Percentiles rank a stretch among this genome's conserved stretches.
These are phyloP conservation scores for Alexandromys fortis DNA, from an alignment of 2,113 vertebrate genomes.

Conservation along the genomic window DNA sequence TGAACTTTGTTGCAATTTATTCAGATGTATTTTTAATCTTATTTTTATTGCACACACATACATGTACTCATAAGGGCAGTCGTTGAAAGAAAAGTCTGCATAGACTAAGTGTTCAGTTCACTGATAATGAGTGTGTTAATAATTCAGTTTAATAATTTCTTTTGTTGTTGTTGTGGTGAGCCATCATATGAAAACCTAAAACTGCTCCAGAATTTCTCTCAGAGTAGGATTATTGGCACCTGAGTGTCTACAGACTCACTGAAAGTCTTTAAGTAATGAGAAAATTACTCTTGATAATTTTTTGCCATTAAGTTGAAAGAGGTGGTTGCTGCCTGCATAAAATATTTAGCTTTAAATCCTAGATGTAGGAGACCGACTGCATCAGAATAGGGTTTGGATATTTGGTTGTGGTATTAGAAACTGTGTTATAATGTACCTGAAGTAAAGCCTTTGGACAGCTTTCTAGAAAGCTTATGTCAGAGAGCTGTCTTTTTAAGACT, in stretches of 20 bases:
- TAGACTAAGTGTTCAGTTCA: not conserved
- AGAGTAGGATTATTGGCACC: slow-evolving; percentile 43
- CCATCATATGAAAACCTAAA: slow-evolving; percentile 52
- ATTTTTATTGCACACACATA: not conserved
- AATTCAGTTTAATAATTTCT: not conserved
- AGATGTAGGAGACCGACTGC: slow-evolving; percentile 36
- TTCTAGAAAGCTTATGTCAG: slow-evolving; percentile 29
- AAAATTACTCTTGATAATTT: slow-evolving; percentile 51
- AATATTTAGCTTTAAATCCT: slow-evolving; percentile 64
- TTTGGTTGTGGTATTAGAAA: slow-evolving; percentile 61
- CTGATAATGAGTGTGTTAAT: not conserved
- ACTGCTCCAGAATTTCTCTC: not conserved
- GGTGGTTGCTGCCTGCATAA: slow-evolving; percentile 45
- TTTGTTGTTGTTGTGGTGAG: not conserved
- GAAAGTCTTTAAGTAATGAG: slow-evolving; percentile 44
- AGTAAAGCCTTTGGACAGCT: not conserved
- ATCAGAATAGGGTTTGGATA: not conserved
- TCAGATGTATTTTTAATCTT: not conserved
- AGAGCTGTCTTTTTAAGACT: slow-evolving; percentile 37
- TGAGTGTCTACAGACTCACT: slow-evolving; percentile 27
- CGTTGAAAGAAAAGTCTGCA: not conserved
- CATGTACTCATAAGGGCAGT: not conserved
- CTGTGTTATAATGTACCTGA: slow-evolving; percentile 20
- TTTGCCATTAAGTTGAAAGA: slow-evolving; percentile 28
- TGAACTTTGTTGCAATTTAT: slow-evolving; percentile 40